Base-by-base conservation (phyloP, 1,140 invertebrate species). In the Epicauta chinensis region DNA sequence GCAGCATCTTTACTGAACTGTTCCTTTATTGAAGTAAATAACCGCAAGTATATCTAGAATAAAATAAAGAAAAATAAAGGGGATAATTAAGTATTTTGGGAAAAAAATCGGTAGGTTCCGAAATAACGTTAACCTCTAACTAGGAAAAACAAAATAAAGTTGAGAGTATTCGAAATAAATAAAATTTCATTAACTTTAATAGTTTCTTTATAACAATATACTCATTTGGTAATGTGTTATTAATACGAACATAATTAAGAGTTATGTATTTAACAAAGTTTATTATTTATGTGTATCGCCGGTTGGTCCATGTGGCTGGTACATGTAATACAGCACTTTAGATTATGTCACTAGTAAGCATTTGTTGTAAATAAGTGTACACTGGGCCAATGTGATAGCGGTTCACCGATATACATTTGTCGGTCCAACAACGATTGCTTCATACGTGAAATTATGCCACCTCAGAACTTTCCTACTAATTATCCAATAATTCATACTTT, bases 231-330 rank as follows among this genome's bases (percentile, higher is more conserved):
- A 36, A 29, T 39, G 34, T 43, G 39, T 53, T 56, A 56, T 56
- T 56, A 56, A 56, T 53, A 48, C 47, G 50, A 48, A 42, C 50
- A 43, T 56, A 56, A 56, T 56, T 56, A 52, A 53, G 45, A 56
- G 39, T 56, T 53, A 56, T 56, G 55, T 48, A 47, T 44, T 48
- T 56, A 51, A 37, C 37, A 36, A 56, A 56, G 37, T 56, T 56
- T 56, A 56, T 56, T 56, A 56, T 56, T 56, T 56, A 56, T 52
- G 50, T 49, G 37, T 17, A 53, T 53, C 32, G 43, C 40, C 35
- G 9, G 43, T 32, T 36, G 23, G 48, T 43, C 43, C 51, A 34
- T 31, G 39, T 15, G 34, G 41, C 40, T 51, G 50, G 23, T 40
- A 47, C 41, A 53, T 56, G 55, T 42, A 53, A 46, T 48, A 53